These are phyloP conservation scores for Turritopsis dohrnii DNA, from an alignment of 30 jellyfish, hydroid and myxozoan genomes.

Conservation along the genomic window DNA sequence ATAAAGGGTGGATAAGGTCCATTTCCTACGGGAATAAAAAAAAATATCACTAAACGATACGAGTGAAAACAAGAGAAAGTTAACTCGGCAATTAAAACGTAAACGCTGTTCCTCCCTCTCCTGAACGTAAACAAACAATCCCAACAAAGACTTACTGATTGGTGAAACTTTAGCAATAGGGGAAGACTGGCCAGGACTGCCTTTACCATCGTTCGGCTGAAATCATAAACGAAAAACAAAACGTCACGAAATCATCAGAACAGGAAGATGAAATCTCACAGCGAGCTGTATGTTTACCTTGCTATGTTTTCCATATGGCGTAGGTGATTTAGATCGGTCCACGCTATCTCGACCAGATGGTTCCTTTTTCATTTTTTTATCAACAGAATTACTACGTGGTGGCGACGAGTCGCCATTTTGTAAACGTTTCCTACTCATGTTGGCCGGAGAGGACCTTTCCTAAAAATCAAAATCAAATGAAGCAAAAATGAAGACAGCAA, in stretches of 20 bases:
- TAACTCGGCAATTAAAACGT: too few relatives aligned
- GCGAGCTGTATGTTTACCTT: constrained; percentile 36
- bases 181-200: constrained; percentile 94
- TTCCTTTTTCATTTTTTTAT: constrained; percentile 61
- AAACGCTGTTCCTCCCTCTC: too few relatives aligned
- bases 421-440: constrained; percentile 55
- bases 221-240: constrained; percentile 1
- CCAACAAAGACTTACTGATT: constrained; percentile 50
- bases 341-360: constrained; percentile 38
- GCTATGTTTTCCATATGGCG: constrained; percentile 77
- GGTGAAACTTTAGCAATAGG: constrained; percentile 92
- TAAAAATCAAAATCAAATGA: not conserved
- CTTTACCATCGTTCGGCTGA: constrained; percentile 20
- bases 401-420: constrained; percentile 98
- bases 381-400: constrained; percentile 71
- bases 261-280: not conserved
- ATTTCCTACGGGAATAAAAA: constrained; percentile 45
- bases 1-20: constrained; percentile 95
- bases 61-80: too few relatives aligned
- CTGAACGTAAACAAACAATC: not conserved
- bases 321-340: constrained; percentile 35
- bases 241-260: not conserved
- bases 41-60: too few relatives aligned
- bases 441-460: constrained; percentile 89
- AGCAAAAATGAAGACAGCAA: not conserved